Percentiles rank a stretch among this genome's conserved stretches.
phyloP scores from a whole-genome alignment of 64 coral and sea anemone species.

The Trachythela sp. region DNA sequence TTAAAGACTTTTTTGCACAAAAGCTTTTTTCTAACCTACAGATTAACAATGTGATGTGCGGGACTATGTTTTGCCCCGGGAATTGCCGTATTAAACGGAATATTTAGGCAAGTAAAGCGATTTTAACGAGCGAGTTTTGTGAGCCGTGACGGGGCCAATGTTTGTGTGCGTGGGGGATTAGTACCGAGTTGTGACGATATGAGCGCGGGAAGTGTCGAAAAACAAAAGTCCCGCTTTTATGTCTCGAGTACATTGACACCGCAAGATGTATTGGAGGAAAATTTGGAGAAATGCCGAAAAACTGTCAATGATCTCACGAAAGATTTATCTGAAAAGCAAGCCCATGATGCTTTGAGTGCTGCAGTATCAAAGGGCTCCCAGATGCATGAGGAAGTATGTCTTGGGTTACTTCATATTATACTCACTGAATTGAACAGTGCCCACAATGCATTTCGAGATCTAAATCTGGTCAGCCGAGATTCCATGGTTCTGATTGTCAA shows the following conservation, averaged over 20 bases:
- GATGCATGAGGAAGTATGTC: constrained; percentile 76
- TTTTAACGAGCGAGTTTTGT: background rate
- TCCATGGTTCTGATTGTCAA: constrained; percentile 60
- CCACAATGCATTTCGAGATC: constrained; percentile 84
- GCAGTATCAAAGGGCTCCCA: constrained; percentile 72
- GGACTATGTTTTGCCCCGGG: background rate
- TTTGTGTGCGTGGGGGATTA: background rate
- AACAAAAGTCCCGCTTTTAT: background rate
- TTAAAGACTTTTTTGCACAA: background rate
- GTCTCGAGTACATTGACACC: background rate
- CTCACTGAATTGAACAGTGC: constrained; percentile 59
- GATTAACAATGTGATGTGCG: background rate
- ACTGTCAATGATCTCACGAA: constrained; percentile 50
- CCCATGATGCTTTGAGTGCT: constrained; percentile 91
- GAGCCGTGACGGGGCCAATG: background rate
- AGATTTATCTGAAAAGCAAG: constrained; percentile 87
- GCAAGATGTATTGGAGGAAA: constrained; percentile 40
- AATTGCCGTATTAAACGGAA: background rate
- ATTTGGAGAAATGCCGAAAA: constrained; percentile 78
- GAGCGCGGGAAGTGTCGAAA: background rate
- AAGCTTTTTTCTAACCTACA: background rate
- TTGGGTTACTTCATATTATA: constrained; percentile 75
- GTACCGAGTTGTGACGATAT: constrained; percentile 2
- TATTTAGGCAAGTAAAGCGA: background rate
- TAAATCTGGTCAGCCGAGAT: constrained; percentile 91